A percentile compares a stretch with the other conserved stretches of the same genome.
phyloP scores from a whole-genome alignment of 2,888 invertebrate species.

The Candidula unifasciata region DNA sequence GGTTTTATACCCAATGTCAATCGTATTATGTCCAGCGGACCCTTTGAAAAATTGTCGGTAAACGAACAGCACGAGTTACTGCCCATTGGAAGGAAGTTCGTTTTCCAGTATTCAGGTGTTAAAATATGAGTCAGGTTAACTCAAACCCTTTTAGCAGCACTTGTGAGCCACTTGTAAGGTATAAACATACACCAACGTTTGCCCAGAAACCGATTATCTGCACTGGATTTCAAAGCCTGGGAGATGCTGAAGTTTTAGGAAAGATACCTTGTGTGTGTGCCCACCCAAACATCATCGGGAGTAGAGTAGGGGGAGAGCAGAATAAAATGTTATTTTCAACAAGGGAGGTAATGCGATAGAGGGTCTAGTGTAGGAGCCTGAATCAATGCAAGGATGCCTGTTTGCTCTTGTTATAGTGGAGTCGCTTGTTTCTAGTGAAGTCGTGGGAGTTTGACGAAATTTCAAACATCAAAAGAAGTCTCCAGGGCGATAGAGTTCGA shows the following conservation, averaged over 20 bases:
- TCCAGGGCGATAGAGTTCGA: constrained; percentile 2
- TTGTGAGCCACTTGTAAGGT: not conserved
- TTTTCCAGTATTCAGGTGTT: constrained; percentile 29
- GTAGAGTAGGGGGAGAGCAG: too few relatives aligned
- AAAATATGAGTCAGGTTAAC: constrained; percentile 13
- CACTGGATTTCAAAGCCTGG: not conserved
- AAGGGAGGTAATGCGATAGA: not conserved
- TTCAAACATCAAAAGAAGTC: constrained; percentile 36
- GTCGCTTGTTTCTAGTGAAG: constrained; percentile 31
- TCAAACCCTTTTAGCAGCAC: constrained; percentile 25
- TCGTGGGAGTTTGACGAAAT: constrained; percentile 32
- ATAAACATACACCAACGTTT: constrained; percentile 31
- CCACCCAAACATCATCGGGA: not conserved
- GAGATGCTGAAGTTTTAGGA: not conserved
- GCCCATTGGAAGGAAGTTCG: constrained; percentile 2
- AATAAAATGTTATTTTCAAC: not conserved
- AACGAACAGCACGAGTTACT: constrained; percentile 8
- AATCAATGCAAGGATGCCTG: not conserved
- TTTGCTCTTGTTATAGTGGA: too few relatives aligned
- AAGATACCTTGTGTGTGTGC: constrained; percentile 10
- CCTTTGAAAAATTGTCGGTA: constrained; percentile 7
- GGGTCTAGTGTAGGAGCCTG: not conserved
- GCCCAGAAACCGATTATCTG: constrained; percentile 32
- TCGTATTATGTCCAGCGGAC: not conserved
- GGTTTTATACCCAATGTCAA: not conserved